Conservation (phyloP, 2,797 vertebrate species). For the Sebastes nivosus region DNA sequence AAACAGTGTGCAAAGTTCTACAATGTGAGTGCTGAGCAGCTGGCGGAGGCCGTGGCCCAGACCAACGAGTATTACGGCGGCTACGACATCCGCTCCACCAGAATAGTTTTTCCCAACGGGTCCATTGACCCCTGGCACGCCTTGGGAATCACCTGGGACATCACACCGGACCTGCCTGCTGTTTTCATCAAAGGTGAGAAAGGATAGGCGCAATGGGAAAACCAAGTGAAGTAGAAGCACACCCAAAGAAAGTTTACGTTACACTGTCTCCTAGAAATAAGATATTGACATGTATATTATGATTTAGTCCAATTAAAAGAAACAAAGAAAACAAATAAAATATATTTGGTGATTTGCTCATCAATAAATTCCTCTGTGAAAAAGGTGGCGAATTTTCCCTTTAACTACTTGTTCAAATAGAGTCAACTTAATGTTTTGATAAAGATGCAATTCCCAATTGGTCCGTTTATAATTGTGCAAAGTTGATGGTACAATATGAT, state of each 20-base stretch:
- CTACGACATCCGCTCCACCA: slow-evolving; percentile 62
- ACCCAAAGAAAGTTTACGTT: not conserved
- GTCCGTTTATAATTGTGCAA: no score
- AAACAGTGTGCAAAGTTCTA: slow-evolving; percentile 77
- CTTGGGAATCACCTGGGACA: slow-evolving; percentile 74
- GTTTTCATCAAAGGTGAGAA: slow-evolving; percentile 78
- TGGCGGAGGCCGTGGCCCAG: slow-evolving; percentile 63
- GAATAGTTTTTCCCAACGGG: slow-evolving; percentile 80
- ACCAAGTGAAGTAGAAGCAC: not conserved
- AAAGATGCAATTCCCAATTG: no score
- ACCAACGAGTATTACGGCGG: slow-evolving; percentile 77
- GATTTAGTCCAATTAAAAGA: no score
- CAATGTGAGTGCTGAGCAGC: slow-evolving; percentile 65
- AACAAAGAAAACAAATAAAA: no score
- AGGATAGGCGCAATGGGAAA: not conserved
- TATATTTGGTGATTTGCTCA: no score
- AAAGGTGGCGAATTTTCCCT: no score
- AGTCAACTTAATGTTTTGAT: no score
- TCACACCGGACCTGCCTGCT: slow-evolving; percentile 71
- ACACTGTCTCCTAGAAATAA: not conserved
- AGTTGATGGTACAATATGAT: no score
- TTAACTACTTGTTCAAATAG: no score
- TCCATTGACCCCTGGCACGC: slow-evolving; percentile 81
- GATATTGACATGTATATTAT: not conserved
- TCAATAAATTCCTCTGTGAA: no score